Conservation (phyloP, 1,140 invertebrate genomes). For the Caerostris extrusa region DNA sequence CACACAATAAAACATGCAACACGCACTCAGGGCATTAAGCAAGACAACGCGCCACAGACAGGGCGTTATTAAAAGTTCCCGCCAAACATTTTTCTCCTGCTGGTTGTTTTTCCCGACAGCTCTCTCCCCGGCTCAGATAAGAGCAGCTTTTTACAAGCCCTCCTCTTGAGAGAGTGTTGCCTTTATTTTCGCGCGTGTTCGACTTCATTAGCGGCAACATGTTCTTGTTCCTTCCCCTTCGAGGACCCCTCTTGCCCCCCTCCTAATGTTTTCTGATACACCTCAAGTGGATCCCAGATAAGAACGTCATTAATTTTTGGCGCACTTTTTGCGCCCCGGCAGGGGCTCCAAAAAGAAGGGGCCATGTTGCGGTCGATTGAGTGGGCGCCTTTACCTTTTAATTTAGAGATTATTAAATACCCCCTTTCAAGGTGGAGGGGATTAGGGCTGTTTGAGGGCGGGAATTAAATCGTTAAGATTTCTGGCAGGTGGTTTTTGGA, state of each 20-base stretch:
- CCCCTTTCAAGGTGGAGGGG: not conserved
- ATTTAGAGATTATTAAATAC: slow-evolving; percentile 8
- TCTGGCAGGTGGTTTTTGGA: slow-evolving; percentile 21
- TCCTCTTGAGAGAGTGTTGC: not conserved
- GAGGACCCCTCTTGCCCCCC: not conserved
- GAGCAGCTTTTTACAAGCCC: too few species aligned
- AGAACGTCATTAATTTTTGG: slow-evolving; percentile 44
- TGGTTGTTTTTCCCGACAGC: too few species aligned
- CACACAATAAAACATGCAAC: too few species aligned
- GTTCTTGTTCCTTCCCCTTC: not conserved
- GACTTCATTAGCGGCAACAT: slow-evolving; percentile 23
- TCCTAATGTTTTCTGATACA: slow-evolving; percentile 46
- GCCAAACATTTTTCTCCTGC: too few species aligned
- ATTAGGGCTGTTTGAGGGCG: not conserved
- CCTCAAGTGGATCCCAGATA: slow-evolving; percentile 18
- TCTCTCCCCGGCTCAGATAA: too few species aligned
- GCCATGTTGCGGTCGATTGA: slow-evolving; percentile 1
- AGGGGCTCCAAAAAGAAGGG: not conserved
- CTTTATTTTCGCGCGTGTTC: not conserved
- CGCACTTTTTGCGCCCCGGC: not conserved
- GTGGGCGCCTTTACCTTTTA: not conserved
- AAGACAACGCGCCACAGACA: too few species aligned
- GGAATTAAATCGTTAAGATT: slow-evolving; percentile 29
- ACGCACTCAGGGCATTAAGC: too few species aligned
- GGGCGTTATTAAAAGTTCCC: too few species aligned